Base-by-base conservation (phyloP, 2,113 vertebrate species). In the zebrafish (Danio rerio) region DNA sequence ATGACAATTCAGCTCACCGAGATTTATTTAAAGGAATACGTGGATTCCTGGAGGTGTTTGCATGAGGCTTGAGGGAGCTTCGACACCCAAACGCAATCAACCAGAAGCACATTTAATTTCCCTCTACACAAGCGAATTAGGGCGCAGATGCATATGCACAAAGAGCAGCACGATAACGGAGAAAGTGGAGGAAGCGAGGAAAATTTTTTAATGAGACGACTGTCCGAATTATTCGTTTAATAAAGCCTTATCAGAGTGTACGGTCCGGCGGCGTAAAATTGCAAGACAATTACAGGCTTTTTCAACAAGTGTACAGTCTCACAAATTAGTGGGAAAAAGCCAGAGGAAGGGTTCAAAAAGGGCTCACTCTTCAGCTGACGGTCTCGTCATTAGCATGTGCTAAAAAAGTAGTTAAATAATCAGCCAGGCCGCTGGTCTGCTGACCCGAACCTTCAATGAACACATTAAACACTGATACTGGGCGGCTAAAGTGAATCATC, bases 21-120 rank as follows among this genome's bases (percentile, higher is more conserved):
- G 55, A 47, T 62, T 56, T 52, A 65, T 69, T 21, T 82, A 7
- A 53, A 69, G 76, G 20, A 61, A 50, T 47, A 21, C 52, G 70
- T 62, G 50, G 49, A 62, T 31, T 73, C 58, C 43, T 80, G 13
- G 7, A 82, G 50, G 55, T 62, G 58, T 63, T 49, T 18, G 52
- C 43, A 20, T 40, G 11, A 59, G 74, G 49, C 47, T 81, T 65
- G 15, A 70, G 72, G 81, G 69, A 82, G 18, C 45, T 73, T 56
- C 5, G 6, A 43, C 52, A 12, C 47, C 59, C 52, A 53, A 70
- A 78, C 75, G 20, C 56, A 85, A 84, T 84, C 78, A 74, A 8
- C 18, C 18, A 49, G 40, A 66, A 81, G 74, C 81, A 69, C 78
- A 84, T 81, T 85, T 86, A 61, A 84, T 87, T 86, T 82, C 62